Evolutionary conservation across 2,797 vertebrate species (phyloP), one percentile per base, ranked within the genome.

Genomic region (Chlorospingus semifuscus): DNA sequence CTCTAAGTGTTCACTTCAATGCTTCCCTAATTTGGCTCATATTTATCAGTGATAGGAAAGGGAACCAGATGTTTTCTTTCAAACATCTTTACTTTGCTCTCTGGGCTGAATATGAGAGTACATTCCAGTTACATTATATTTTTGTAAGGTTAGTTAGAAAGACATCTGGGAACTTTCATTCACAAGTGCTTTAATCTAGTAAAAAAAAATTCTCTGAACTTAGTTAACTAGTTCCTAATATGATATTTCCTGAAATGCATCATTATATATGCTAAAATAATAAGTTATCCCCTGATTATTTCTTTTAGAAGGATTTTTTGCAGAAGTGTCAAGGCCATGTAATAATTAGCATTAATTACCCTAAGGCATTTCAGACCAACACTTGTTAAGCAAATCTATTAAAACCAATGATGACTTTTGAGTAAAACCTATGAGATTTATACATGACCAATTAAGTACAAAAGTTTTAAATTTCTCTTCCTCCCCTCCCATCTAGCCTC

Each of bases 261-360:
- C 65, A 49, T 96, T 83, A 92, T 37, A 68, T 57, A 80, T 78
- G 89, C 83, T 91, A 89, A 95, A 89, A 87, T 89, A 89, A 87
- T 87, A 83, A 94, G 29, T 87, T 69, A 65, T 61, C 87, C 77
- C 92, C 61, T 89, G 90, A 57, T 87, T 94, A 86, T 92, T 91
- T 85, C 68, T 87, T 92, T 92, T 55, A 93, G 79, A 92, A 89
- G 53, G 79, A 83, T 80, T 83, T 85, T 81, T 75, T 93, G 52
- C 59, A 90, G 37, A 87, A 78, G 80, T 86, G 91, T 93, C 94
- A 95, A 86, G 82, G 79, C 83, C 82, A 56, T 63, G 61, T 93
- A 94, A 69, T 50, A 92, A 96, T 85, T 90, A 85, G 50, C 53
- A 92, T 75, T 91, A 93, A 95, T 92, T 95, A 93, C 82, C 78